Evolutionary conservation across 2,113 vertebrate genomes (phyloP), one percentile per base, ranked within the genome.

Genomic region (Paramisgurnus dabryanus): DNA sequence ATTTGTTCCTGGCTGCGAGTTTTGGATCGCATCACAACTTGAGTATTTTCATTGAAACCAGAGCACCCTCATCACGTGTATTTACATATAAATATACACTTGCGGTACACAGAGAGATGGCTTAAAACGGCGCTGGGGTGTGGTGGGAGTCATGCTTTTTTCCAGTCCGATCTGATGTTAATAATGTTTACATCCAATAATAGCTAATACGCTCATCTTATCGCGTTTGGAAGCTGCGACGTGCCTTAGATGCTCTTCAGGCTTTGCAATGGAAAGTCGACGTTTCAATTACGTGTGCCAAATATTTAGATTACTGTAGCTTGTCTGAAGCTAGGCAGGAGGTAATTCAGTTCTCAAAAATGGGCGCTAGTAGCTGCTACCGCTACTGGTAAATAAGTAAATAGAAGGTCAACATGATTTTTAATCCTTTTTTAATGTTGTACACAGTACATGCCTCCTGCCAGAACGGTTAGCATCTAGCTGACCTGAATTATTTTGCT

Each of bases 1-100:
- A 77, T 79, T 80, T 61, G 55, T 71, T 80, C 64, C 58, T 53
- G 49, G 66, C 70, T 53, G 39, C 79, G 69, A 82, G 86, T 72
- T 80, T 57, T 77, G 81, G 82, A 87, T 89, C 86, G 83, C 85
- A 66, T 90, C 75, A 67, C 87, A 76, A 73, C 17, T 74, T 78
- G 80, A 84, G 87, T 89, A 83, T 85, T 90, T 90, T 91, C 84
- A 90, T 87, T 89, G 85, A 91, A 90, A 89, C 85, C 61, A 64
- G 87, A 90, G 85, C 67, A 43, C 43, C 58, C 57, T 12, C 70
- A 82, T 89, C 82, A 90, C 41, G 73, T 86, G 83, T 86, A 84
- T 88, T 80, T 81, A 82, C 76, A 81, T 76, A 67, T 73, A 86
- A 83, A 84, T 84, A 88, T 80, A 67, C 57, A 11, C 63, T 65